A percentile compares a stretch with the other conserved stretches of the same genome.
Conservation (phyloP, 2,797 vertebrate species). For the Netta rufina region DNA sequence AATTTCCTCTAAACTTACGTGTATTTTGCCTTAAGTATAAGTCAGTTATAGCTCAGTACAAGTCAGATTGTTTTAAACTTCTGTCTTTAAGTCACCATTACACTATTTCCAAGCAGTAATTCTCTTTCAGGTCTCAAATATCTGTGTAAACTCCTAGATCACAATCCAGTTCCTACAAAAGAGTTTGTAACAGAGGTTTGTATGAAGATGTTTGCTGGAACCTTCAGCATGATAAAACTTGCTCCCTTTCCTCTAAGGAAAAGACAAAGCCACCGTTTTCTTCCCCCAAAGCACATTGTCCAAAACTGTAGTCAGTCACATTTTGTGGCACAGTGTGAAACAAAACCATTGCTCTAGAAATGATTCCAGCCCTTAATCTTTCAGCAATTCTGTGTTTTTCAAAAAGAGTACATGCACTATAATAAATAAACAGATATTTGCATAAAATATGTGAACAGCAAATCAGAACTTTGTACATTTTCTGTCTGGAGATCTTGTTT, state of each 20-base stretch:
- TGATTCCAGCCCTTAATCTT: neutral
- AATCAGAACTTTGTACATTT: slow-evolving; percentile 63
- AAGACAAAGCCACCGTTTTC: neutral
- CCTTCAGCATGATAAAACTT: slow-evolving; percentile 15
- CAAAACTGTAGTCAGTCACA: slow-evolving; percentile 8
- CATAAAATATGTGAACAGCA: slow-evolving; percentile 45
- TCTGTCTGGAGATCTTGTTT: slow-evolving; percentile 68
- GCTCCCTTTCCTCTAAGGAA: neutral
- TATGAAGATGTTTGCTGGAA: slow-evolving; percentile 10
- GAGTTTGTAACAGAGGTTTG: neutral
- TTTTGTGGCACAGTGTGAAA: slow-evolving; percentile 31
- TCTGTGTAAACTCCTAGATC: neutral
- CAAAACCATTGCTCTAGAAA: neutral
- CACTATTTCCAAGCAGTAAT: neutral
- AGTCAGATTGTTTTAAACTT: neutral
- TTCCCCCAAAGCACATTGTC: neutral
- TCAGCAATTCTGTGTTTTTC: slow-evolving; percentile 10
- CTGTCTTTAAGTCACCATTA: neutral
- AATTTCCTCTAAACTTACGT: neutral
- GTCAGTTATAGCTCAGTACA: neutral
- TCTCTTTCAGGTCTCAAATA: neutral
- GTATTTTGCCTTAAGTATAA: neutral
- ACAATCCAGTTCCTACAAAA: neutral
- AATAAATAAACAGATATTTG: slow-evolving; percentile 29
- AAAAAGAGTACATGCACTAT: slow-evolving; percentile 3